Conservation (phyloP, 35 echinoderm and acorn worm species). For the Diadema setosum region DNA sequence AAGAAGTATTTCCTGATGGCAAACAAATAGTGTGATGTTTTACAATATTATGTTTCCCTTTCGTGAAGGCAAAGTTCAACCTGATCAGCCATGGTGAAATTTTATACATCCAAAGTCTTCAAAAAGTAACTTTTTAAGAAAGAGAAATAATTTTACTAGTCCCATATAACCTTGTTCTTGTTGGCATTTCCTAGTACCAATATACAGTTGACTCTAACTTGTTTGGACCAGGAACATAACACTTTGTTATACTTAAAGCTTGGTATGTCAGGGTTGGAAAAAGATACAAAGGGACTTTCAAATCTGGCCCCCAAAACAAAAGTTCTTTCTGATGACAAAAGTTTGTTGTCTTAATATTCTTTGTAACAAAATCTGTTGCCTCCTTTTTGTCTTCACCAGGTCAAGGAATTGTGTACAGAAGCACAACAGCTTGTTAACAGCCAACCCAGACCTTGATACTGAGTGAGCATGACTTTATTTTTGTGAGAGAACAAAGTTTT, state of each 20-base stretch:
- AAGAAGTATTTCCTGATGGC: no score
- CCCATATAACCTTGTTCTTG: no score
- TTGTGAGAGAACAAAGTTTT: background rate
- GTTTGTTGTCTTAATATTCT: background rate
- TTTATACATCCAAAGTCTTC: no score
- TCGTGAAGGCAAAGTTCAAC: no score
- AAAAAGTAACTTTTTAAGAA: no score
- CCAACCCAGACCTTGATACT: constrained; percentile 55
- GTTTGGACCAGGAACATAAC: no score
- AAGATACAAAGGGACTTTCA: background rate
- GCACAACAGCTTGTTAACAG: constrained; percentile 76
- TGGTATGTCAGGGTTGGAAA: background rate
- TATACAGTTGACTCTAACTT: no score
- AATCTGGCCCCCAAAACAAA: background rate
- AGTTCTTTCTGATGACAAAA: background rate
- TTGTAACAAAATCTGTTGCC: background rate
- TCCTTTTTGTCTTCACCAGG: constrained; percentile 22
- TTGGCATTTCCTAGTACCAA: no score
- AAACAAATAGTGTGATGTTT: no score
- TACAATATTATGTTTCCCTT: no score
- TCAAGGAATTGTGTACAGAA: constrained; percentile 72
- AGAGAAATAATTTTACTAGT: no score
- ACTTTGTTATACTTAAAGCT: background rate
- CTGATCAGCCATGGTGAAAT: no score
- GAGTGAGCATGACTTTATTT: constrained; percentile 70